phyloP scores from a whole-genome alignment of 2,797 vertebrate genomes.

The Chaetophractus vellerosus region DNA sequence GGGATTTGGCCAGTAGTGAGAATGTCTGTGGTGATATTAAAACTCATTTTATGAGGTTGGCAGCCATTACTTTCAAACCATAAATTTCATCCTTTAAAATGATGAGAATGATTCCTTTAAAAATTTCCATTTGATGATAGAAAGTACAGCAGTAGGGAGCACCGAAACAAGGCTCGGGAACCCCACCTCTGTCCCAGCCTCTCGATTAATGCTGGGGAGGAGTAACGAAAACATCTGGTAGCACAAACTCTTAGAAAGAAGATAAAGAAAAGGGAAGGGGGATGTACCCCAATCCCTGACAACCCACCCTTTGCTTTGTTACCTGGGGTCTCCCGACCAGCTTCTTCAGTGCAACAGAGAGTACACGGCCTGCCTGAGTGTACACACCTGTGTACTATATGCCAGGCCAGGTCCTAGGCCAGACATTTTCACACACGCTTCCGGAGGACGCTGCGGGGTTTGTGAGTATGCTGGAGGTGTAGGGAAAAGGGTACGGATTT shows the following conservation, averaged over 20 bases:
- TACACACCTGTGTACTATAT: not conserved
- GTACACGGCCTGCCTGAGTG: rapidly evolving
- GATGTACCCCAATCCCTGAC: rapidly evolving
- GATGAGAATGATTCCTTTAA: conserved; percentile 24
- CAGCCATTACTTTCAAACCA: conserved; percentile 42
- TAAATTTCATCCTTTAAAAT: conserved; percentile 60
- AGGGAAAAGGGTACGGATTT: not conserved
- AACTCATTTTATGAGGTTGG: conserved; percentile 61
- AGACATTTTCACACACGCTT: not conserved
- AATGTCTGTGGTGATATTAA: conserved; percentile 55
- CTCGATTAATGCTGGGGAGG: not conserved
- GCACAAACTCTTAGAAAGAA: not conserved
- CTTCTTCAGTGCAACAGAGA: not conserved
- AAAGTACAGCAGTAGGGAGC: not conserved
- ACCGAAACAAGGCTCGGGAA: not conserved
- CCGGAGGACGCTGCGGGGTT: not conserved
- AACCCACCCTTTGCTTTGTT: not conserved
- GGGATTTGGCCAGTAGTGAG: conserved; percentile 61
- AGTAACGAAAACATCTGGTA: not conserved
- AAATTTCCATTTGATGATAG: not conserved
- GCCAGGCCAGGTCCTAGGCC: not conserved
- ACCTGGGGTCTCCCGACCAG: not conserved
- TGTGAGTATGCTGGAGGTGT: not conserved
- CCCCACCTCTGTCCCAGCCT: not conserved
- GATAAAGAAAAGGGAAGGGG: not conserved